Percentiles rank a stretch among this genome's conserved stretches.
These are phyloP conservation scores for Ochotona princeps DNA, from an alignment of 2,113 vertebrate species.

Conservation along the genomic window DNA sequence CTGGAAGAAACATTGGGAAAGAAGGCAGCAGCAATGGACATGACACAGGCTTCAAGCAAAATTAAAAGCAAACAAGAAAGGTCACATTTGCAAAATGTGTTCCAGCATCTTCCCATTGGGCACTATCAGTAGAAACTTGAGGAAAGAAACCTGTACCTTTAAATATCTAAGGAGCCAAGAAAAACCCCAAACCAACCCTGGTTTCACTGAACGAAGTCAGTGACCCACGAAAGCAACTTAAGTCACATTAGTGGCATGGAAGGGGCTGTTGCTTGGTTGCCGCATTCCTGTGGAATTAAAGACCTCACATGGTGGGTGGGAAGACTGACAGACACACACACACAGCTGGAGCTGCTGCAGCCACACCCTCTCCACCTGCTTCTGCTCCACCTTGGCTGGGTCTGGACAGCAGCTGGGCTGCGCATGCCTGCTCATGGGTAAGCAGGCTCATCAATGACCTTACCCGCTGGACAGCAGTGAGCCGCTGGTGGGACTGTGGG, in stretches of 20 bases:
- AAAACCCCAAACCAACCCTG: slow-evolving; percentile 71
- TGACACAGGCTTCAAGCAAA: slow-evolving; percentile 86
- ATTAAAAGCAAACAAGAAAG: slow-evolving; percentile 67
- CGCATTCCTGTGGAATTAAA: slow-evolving; percentile 12
- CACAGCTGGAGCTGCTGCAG: background rate
- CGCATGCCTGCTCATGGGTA: too few species aligned
- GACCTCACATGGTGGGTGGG: background rate
- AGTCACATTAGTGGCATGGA: slow-evolving; percentile 51
- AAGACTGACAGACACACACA: background rate
- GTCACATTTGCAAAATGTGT: slow-evolving; percentile 84
- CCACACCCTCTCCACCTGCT: background rate
- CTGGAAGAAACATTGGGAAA: slow-evolving; percentile 83
- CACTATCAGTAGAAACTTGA: slow-evolving; percentile 79
- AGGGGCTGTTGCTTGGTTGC: background rate
- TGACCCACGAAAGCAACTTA: slow-evolving; percentile 59
- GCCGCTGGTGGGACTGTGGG: too few species aligned
- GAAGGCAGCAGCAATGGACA: slow-evolving; percentile 83
- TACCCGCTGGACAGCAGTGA: too few species aligned
- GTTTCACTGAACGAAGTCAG: slow-evolving; percentile 73
- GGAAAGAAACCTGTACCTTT: slow-evolving; percentile 79
- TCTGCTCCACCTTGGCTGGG: too few species aligned
- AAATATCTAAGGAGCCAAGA: slow-evolving; percentile 71
- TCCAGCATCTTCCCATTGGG: slow-evolving; percentile 83
- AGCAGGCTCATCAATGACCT: too few species aligned
- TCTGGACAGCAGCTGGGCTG: too few species aligned